A percentile compares a stretch with the other conserved stretches of the same genome.
Conservation (phyloP, 2,888 invertebrate genomes). For the Aspidapion aeneum region DNA sequence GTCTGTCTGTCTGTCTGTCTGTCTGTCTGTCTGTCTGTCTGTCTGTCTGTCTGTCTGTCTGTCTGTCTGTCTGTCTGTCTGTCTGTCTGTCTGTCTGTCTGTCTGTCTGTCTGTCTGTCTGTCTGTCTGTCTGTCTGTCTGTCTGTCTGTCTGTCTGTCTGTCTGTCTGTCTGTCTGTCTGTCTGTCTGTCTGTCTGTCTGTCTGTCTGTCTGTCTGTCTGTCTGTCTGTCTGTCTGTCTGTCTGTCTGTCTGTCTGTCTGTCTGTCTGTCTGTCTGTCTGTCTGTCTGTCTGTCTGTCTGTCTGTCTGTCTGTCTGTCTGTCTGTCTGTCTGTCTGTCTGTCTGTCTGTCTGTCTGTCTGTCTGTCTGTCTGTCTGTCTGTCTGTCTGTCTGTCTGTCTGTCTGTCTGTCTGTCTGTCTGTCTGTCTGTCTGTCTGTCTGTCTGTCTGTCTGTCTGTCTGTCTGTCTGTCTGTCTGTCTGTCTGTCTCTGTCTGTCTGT, state of each 20-base stretch:
- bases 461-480: not conserved
- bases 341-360: not conserved
- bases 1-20: too few relatives aligned
- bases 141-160: not conserved
- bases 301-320: not conserved
- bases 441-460: slow-evolving; percentile 2
- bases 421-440: slow-evolving; percentile 1
- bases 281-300: not conserved
- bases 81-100: not conserved
- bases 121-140: not conserved
- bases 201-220: not conserved
- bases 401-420: slow-evolving; percentile 1
- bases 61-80: not conserved
- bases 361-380: not conserved
- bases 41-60: too few relatives aligned
- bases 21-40: too few relatives aligned
- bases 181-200: not conserved
- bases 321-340: not conserved
- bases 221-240: not conserved
- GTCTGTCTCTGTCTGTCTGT: slow-evolving; percentile 2
- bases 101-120: not conserved
- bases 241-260: not conserved
- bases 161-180: not conserved
- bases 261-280: not conserved
- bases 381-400: slow-evolving; percentile 1